Conservation (phyloP, 2,888 invertebrate species). For the Acanthosoma haemorrhoidale region DNA sequence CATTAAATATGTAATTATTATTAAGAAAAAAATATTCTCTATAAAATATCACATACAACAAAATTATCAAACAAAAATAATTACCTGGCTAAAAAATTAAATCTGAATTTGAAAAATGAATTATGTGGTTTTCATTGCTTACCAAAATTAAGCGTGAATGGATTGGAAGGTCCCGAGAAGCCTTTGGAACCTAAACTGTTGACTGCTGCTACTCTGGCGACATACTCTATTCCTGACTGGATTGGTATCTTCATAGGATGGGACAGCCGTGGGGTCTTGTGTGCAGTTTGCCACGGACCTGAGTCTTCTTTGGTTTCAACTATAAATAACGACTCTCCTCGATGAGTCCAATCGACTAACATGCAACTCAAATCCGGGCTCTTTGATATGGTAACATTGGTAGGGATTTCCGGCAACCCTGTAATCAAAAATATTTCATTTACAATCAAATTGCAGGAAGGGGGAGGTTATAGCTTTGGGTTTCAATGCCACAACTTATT, state of each 20-base stretch:
- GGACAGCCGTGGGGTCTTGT: constrained; percentile 53
- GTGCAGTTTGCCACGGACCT: constrained; percentile 59
- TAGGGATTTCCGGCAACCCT: constrained; percentile 60
- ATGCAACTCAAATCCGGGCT: constrained; percentile 52
- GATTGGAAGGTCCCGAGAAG: constrained; percentile 57
- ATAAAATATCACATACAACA: no score
- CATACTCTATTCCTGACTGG: constrained; percentile 68
- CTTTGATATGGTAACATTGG: constrained; percentile 56
- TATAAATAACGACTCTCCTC: constrained; percentile 60
- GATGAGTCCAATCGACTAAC: constrained; percentile 58
- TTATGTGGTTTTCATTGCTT: constrained; percentile 28
- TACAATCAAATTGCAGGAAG: no score
- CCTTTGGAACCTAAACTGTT: constrained; percentile 66
- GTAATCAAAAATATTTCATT: no score
- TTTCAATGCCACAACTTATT: no score
- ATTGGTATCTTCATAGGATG: constrained; percentile 50
- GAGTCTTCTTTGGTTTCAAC: constrained; percentile 53
- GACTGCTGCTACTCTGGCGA: constrained; percentile 70
- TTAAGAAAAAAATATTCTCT: no score
- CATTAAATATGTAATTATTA: no score
- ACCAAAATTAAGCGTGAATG: constrained; percentile 49
- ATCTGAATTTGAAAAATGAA: no score
- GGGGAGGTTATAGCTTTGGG: neutral
- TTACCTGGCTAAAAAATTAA: no score
- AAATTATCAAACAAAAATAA: no score